Conservation (phyloP, 2,797 vertebrate species). For the Micrastur ruficollis region DNA sequence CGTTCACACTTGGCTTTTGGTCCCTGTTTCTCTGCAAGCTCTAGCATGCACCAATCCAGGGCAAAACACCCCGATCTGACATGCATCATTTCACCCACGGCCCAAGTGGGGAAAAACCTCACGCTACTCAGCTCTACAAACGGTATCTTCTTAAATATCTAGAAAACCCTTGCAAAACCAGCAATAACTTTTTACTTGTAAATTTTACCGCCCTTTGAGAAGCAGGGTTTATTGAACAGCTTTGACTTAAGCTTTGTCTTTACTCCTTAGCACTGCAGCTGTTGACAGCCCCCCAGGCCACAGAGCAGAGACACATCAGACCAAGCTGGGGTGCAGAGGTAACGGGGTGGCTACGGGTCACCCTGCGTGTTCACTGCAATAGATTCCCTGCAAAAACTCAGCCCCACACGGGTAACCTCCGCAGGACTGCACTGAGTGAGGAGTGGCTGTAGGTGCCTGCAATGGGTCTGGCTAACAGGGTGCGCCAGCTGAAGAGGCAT, state of each 20-base stretch:
- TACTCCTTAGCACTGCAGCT: neutral
- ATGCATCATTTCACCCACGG: neutral
- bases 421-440: neutral
- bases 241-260: neutral
- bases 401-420: neutral
- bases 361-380: neutral
- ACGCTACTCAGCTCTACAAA: neutral
- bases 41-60: neutral
- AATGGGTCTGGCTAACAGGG: rapidly evolving
- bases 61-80: neutral
- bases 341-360: rapidly evolving
- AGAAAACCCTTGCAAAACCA: neutral
- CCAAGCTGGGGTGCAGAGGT: neutral
- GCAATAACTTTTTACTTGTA: neutral
- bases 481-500: neutral
- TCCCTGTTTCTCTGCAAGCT: neutral
- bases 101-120: neutral
- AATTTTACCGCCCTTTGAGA: neutral
- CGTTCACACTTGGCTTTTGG: neutral
- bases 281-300: rapidly evolving
- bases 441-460: neutral
- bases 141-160: neutral
- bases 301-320: neutral
- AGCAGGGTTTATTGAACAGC: neutral
- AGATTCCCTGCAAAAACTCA: neutral